Evolutionary conservation across 2,113 vertebrate species (phyloP).

Genomic region (Oncorhynchus tshawytscha): DNA sequence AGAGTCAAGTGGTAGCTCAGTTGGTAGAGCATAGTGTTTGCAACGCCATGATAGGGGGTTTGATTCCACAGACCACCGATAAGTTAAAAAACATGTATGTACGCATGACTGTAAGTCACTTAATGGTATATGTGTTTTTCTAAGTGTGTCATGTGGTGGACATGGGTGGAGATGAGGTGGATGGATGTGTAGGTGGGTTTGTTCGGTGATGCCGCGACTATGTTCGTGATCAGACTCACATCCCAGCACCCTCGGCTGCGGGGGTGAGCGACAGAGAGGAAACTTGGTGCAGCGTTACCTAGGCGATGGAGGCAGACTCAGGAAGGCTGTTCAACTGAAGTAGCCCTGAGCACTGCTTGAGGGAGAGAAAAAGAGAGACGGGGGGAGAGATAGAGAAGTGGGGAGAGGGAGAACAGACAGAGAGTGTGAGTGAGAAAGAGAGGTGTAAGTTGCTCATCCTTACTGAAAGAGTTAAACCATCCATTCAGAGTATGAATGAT

Average conservation of each 20-base stretch:
- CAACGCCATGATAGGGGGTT: too few relatives aligned
- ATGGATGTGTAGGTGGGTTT: too few relatives aligned
- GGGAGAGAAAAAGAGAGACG: neutral
- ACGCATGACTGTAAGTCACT: too few relatives aligned
- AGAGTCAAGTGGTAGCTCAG: too few relatives aligned
- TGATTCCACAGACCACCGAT: too few relatives aligned
- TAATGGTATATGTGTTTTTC: too few relatives aligned
- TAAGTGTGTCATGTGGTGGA: too few relatives aligned
- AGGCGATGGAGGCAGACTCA: slow-evolving; percentile 6
- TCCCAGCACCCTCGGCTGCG: neutral
- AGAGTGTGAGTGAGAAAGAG: neutral
- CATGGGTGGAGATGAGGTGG: too few relatives aligned
- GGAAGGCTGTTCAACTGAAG: neutral
- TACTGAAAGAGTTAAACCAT: neutral
- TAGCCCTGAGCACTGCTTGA: neutral
- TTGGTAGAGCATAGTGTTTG: too few relatives aligned
- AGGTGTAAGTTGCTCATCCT: neutral
- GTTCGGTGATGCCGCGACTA: too few relatives aligned
- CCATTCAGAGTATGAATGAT: too few relatives aligned
- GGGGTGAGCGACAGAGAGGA: neutral
- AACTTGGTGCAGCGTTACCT: neutral
- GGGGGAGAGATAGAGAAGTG: neutral
- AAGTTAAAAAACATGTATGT: too few relatives aligned
- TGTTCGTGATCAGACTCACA: neutral
- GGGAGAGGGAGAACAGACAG: neutral